Conservation (phyloP, 2,888 invertebrate species). For the Epirrita christyi region DNA sequence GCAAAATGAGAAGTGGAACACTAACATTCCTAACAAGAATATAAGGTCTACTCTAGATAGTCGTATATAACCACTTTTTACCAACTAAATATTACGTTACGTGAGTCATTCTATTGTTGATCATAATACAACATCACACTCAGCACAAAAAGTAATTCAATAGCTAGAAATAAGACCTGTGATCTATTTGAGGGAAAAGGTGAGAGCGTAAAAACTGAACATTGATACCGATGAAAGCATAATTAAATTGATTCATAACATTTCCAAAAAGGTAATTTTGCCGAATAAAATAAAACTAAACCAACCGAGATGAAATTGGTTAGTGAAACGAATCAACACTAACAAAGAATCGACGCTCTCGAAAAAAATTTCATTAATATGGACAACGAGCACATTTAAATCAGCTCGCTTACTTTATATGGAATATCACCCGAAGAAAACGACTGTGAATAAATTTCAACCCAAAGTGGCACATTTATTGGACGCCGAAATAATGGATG, state of each 20-base stretch:
- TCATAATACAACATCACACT: background rate
- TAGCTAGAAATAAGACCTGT: background rate
- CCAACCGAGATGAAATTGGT: slow-evolving; percentile 20
- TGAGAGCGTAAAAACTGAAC: slow-evolving; percentile 6
- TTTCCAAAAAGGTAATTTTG: slow-evolving; percentile 13
- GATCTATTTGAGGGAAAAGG: slow-evolving; percentile 12
- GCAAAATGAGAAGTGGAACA: slow-evolving; percentile 17
- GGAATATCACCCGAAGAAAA: slow-evolving; percentile 34
- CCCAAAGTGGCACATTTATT: slow-evolving; percentile 22
- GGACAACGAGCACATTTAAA: slow-evolving; percentile 46
- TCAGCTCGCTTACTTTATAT: slow-evolving; percentile 38
- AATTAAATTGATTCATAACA: slow-evolving; percentile 10
- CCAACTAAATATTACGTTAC: slow-evolving; percentile 5
- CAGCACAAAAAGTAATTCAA: background rate
- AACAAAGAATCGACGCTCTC: slow-evolving; percentile 39
- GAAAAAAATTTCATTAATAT: slow-evolving; percentile 42
- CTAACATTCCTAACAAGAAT: slow-evolving; percentile 12
- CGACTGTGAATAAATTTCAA: slow-evolving; percentile 23
- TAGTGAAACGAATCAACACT: slow-evolving; percentile 43
- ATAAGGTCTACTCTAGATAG: slow-evolving; percentile 8
- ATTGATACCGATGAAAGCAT: slow-evolving; percentile 4
- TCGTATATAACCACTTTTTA: slow-evolving; percentile 20
- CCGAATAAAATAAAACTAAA: slow-evolving; percentile 20
- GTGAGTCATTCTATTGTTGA: slow-evolving; percentile 19
- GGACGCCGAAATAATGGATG: slow-evolving; percentile 28